phyloP scores from a whole-genome alignment of 2,888 invertebrate genomes.

The Cantharis rufa region DNA sequence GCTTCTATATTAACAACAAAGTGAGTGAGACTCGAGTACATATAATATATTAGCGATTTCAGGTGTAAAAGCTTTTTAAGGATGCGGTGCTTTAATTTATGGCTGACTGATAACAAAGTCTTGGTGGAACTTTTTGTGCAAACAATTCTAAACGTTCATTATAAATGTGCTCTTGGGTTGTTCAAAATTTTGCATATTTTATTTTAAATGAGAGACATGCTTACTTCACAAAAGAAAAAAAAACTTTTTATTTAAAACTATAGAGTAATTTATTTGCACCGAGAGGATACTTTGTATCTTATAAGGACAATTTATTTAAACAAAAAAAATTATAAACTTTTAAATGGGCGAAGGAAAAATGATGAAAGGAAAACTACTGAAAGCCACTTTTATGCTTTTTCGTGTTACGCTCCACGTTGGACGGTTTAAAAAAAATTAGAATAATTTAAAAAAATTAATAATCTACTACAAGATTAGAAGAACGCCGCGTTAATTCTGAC shows the following conservation, averaged over 20 bases:
- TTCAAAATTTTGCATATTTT: conserved; percentile 22
- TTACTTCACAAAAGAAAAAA: neutral
- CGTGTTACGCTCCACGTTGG: neutral
- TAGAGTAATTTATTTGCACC: neutral
- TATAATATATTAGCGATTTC: conserved; percentile 30
- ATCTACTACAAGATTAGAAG: conserved; percentile 9
- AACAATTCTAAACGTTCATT: conserved; percentile 27
- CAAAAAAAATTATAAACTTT: neutral
- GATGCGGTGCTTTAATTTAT: conserved; percentile 30
- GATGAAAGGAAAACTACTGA: neutral
- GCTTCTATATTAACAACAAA: conserved; percentile 27
- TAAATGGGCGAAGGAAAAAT: neutral
- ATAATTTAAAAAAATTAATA: conserved; percentile 1
- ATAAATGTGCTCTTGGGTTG: conserved; percentile 27
- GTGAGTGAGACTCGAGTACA: conserved; percentile 29
- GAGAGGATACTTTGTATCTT: neutral
- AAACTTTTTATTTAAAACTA: neutral
- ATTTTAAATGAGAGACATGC: conserved; percentile 22
- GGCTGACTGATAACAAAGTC: conserved; percentile 31
- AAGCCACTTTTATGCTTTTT: neutral
- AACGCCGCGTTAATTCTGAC: conserved; percentile 24
- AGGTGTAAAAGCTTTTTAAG: conserved; percentile 30
- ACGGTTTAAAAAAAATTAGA: neutral
- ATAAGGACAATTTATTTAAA: neutral
- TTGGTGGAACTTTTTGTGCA: conserved; percentile 24